Conservation (phyloP, 2,888 invertebrate species). For the Clepsis dumicolana region DNA sequence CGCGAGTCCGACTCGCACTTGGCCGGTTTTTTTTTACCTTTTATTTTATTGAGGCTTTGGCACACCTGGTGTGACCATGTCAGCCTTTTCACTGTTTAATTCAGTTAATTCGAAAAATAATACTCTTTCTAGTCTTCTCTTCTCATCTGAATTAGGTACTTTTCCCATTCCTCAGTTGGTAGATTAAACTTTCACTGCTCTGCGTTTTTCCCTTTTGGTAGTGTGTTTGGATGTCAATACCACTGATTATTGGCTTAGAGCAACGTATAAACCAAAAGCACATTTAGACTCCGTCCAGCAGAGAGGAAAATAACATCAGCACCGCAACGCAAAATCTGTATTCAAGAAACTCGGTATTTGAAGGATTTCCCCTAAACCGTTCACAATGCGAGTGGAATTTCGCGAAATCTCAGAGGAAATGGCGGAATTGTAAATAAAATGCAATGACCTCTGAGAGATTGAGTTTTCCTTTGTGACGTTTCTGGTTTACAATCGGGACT, state of each 20-base stretch:
- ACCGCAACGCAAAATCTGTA: neutral
- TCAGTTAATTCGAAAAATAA: no score
- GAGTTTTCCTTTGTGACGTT: constrained; percentile 17
- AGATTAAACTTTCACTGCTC: neutral
- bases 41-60: no score
- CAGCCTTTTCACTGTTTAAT: no score
- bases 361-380: constrained; percentile 13
- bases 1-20: no score
- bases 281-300: neutral
- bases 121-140: no score
- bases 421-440: constrained; percentile 16
- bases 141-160: no score
- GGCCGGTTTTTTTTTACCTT: no score
- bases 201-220: no score
- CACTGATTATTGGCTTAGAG: no score
- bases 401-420: constrained; percentile 6
- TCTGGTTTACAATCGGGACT: neutral
- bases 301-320: neutral
- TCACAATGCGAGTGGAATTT: constrained; percentile 1
- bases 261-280: no score
- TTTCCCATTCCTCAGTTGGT: no score
- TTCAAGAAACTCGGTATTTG: constrained; percentile 1
- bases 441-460: constrained; percentile 13
- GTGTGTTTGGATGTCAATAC: neutral
- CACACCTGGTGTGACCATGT: no score